Evolutionary conservation across 2,113 vertebrate genomes (phyloP).

Genomic region (Nothobranchius kuhntae): DNA sequence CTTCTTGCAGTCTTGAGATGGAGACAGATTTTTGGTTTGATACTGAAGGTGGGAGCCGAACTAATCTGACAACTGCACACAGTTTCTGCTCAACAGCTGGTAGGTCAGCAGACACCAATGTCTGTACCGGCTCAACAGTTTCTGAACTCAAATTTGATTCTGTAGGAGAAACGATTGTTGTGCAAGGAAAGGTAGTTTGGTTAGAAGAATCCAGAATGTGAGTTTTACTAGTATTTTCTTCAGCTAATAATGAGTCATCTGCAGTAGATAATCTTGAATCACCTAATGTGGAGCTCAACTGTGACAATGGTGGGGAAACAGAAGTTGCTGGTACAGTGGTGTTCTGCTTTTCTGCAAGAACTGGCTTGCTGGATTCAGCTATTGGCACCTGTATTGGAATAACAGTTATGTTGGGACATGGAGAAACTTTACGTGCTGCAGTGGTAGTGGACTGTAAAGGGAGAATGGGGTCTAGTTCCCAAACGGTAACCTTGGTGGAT

Average conservation of each 20-base stretch:
- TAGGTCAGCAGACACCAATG: neutral
- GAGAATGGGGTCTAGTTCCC: neutral
- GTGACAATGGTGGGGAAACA: neutral
- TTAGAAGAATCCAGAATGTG: neutral
- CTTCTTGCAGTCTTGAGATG: constrained; percentile 23
- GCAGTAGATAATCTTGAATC: neutral
- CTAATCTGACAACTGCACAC: constrained; percentile 44
- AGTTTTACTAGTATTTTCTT: neutral
- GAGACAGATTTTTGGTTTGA: constrained; percentile 25
- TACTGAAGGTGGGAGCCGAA: constrained; percentile 35
- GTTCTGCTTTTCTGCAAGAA: neutral
- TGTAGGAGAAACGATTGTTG: neutral
- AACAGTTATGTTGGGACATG: constrained; percentile 23
- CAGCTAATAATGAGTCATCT: neutral
- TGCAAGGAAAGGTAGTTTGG: neutral
- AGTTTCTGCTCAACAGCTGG: neutral
- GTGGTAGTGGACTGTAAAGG: neutral
- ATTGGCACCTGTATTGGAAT: constrained; percentile 25
- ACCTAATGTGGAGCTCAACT: neutral
- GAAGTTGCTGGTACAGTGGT: neutral
- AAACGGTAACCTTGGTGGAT: neutral
- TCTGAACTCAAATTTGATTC: constrained; percentile 5
- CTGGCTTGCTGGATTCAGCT: neutral
- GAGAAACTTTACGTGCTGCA: neutral
- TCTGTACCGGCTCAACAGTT: neutral